Evolutionary conservation across 2,113 vertebrate species (phyloP).

Genomic region (Varanus salvator): DNA sequence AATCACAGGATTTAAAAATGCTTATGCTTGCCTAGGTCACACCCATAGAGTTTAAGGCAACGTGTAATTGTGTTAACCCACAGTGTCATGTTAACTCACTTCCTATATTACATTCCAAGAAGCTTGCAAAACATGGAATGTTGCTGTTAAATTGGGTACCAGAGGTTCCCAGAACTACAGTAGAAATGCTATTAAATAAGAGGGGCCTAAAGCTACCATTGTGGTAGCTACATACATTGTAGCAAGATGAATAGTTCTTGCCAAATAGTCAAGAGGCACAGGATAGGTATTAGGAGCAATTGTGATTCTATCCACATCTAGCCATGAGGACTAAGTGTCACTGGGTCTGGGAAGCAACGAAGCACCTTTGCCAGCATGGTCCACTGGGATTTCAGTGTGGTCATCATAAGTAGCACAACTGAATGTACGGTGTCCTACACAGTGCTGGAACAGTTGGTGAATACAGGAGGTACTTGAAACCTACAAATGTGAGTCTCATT

Average conservation of each 20-base stretch:
- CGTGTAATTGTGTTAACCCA: background rate
- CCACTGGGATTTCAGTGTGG: background rate
- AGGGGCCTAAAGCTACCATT: background rate
- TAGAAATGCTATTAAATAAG: rapidly evolving
- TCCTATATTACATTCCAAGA: background rate
- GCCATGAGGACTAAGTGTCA: background rate
- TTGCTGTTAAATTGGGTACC: background rate
- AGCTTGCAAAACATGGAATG: slow-evolving; percentile 22
- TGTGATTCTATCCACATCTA: slow-evolving; percentile 2
- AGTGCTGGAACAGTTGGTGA: background rate
- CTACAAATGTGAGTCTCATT: no score
- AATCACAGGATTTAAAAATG: background rate
- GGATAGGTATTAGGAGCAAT: background rate
- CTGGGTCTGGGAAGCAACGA: background rate
- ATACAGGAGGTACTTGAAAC: no score
- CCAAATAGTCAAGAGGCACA: slow-evolving; percentile 26
- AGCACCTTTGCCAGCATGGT: background rate
- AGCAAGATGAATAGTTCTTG: background rate
- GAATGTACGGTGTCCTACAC: background rate
- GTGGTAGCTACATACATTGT: background rate
- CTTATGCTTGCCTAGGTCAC: slow-evolving; percentile 2
- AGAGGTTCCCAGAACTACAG: background rate
- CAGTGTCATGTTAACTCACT: background rate
- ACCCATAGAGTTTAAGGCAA: slow-evolving; percentile 45
- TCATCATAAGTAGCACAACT: background rate